Base-by-base conservation (phyloP, 1,140 invertebrate genomes). In the Nephotettix cincticeps region DNA sequence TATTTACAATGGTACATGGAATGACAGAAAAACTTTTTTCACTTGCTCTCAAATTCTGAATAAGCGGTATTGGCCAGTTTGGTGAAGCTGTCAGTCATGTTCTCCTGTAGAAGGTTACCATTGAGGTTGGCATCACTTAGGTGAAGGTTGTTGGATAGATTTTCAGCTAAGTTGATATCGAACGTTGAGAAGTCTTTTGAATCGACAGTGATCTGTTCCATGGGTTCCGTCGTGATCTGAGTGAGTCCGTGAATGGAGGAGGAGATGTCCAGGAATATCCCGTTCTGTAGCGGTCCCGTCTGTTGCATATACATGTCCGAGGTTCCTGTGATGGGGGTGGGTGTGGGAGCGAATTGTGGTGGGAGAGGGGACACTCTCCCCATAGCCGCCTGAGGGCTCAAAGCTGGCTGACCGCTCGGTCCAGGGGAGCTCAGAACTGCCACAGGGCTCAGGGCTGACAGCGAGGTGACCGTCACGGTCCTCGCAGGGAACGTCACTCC, bases 61-160 rank as follows among this genome's bases (percentile, higher is more conserved):
- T 19, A 21, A 43, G 17, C 47, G 14, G 25, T 69, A 27, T 56
- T 69, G 47, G 47, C 47, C 3, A 51, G 23, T 25, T 61, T 79
- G 6, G 82, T 83, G 61, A 85, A 83, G 78, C 84, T 86, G 51
- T 86, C 84, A 1, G 80, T 82, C 81, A 84, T 83, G 69, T 79
- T 82, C 45, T 40, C 61, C 45, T 27, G n/a, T 6, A 47, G 70
- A 40, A 25, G 71, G 1, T 64, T 40, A 1, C 19, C 30, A n/a
- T n/a, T n/a, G 54, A 45, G 74, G 21, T 14, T 61, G 23, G 56
- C 47, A n/a, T n/a, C 13, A 1, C 74, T 73, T 13, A 78, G 56
- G 9, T 76, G 76, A 25, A 80, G 70, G 69, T 76, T 77, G 43
- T 70, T 75, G 0, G 75, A 75, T 17, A 78, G 66, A 61, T 73